Percentiles rank a stretch among this genome's conserved stretches.
Evolutionary conservation across 1,140 invertebrate genomes (phyloP).

Genomic region (Saccostrea cuccullata): DNA sequence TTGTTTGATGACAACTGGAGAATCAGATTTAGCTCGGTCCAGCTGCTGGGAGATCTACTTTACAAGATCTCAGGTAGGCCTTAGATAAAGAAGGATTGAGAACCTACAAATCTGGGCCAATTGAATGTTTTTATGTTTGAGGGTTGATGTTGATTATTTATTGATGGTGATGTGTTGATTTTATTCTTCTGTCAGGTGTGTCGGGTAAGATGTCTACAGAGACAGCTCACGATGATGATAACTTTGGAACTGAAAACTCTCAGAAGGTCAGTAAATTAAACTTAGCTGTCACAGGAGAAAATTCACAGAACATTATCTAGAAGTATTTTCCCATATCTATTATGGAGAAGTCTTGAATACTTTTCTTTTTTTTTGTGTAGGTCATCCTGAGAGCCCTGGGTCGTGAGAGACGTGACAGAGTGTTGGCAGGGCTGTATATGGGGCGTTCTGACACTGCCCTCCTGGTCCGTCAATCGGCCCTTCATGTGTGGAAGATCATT

Average conservation of each 20-base stretch:
- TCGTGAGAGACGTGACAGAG: conserved; percentile 92
- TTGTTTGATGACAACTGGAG: conserved; percentile 92
- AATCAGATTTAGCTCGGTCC: conserved; percentile 97
- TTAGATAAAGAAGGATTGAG: too few relatives aligned
- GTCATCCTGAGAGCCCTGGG: conserved; percentile 94
- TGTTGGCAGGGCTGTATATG: conserved; percentile 98
- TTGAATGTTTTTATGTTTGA: too few relatives aligned
- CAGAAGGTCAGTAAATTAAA: conserved; percentile 83
- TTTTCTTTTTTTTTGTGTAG: conserved; percentile 65
- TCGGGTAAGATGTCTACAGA: conserved; percentile 99
- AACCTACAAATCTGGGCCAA: too few relatives aligned
- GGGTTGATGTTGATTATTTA: not conserved
- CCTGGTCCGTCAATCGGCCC: conserved; percentile 96
- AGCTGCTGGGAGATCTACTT: conserved; percentile 96
- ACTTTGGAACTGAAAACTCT: conserved; percentile 98
- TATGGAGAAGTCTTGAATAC: not conserved
- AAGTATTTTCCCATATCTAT: too few relatives aligned
- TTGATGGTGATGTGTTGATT: not conserved
- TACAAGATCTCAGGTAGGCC: conserved; percentile 91
- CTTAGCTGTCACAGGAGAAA: not conserved
- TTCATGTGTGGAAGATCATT: conserved; percentile 98
- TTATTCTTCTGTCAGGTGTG: conserved; percentile 83
- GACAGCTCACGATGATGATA: conserved; percentile 98
- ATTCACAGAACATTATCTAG: too few relatives aligned
- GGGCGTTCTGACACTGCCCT: conserved; percentile 97